Base-by-base conservation (phyloP, 2,797 vertebrate genomes). In the Balearica regulorum region DNA sequence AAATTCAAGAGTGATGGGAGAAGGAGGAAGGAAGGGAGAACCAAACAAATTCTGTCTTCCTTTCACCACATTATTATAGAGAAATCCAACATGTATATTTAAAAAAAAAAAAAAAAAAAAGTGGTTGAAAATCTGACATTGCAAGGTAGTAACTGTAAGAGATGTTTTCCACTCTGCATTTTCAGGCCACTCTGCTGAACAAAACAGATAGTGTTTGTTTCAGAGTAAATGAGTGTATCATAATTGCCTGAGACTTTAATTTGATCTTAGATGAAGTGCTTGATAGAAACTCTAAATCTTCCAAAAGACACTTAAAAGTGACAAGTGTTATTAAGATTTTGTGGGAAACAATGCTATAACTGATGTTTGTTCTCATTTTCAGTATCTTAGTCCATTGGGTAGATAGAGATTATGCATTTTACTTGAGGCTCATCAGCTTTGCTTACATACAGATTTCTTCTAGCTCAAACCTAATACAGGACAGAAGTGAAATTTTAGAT, bases 211-310 rank as follows among this genome's bases (percentile, higher is more conserved):
- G 21, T 28, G 16, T 82, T 92, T 91, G 8, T 79, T 95, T 92
- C 60, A 82, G 66, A 92, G 48, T 83, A 91, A 85, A 94, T 91
- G 19, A 61, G 22, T 73, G 21, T 24, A 69, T 80, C 44, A 92
- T 86, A 90, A 69, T 86, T 89, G 39, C 15, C 53, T 65, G 55
- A 87, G 75, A 92, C 62, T 93, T 93, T 87, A 90, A 95, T 93
- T 92, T 87, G 33, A 79, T 96, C 12, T 90, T 94, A 81, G 92
- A 94, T 93, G 1, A 92, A 87, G 39, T 81, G 55, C 25, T 84
- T 3, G 2, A 37, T 37, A 89, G 43, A 60, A 83, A 66, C 17
- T 44, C 43, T 90, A 92, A 93, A 87, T 93, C 54, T 86, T 95
- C 33, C 18, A 72, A 65, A 83, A 68, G 39, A 68, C 33, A 70